Evolutionary conservation across 2,888 invertebrate species (phyloP).

Genomic region (Amaurobius ferox): DNA sequence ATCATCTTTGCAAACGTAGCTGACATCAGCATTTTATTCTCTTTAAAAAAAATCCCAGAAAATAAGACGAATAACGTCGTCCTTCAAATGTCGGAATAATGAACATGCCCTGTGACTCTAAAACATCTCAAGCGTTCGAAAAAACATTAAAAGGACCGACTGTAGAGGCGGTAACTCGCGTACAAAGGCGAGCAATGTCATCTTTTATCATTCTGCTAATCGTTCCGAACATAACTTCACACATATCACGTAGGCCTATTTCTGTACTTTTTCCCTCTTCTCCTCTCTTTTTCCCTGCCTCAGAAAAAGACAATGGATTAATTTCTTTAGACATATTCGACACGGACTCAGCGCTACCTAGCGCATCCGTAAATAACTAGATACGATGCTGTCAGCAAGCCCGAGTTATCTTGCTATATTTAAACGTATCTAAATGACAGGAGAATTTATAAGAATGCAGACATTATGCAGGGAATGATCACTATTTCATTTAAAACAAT

Average conservation of each 20-base stretch:
- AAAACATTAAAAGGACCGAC: conserved; percentile 68
- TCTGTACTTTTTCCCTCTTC: conserved; percentile 27
- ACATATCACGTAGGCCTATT: conserved; percentile 58
- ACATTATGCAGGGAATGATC: background rate
- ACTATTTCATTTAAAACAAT: background rate
- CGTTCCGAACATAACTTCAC: conserved; percentile 67
- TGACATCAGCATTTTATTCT: background rate
- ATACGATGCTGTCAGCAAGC: conserved; percentile 30
- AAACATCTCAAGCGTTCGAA: conserved; percentile 47
- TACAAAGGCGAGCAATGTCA: conserved; percentile 64
- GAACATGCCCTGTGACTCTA: conserved; percentile 13
- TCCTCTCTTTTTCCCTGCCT: conserved; percentile 1
- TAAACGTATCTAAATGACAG: conserved; percentile 16
- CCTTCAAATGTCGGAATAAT: conserved; percentile 5
- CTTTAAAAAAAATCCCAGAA: background rate
- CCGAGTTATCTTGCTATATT: conserved; percentile 9
- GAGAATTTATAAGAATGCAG: conserved; percentile 4
- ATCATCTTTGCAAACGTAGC: background rate
- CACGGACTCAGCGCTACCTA: conserved; percentile 48
- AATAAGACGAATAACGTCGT: conserved; percentile 7
- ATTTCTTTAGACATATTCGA: conserved; percentile 63
- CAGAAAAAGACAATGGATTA: conserved; percentile 64
- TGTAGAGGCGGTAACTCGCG: conserved; percentile 48
- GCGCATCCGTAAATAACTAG: conserved; percentile 52
- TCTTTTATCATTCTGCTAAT: conserved; percentile 71